These are phyloP conservation scores for Apis dorsata DNA, from an alignment of 1,140 invertebrate genomes.

Conservation along the genomic window DNA sequence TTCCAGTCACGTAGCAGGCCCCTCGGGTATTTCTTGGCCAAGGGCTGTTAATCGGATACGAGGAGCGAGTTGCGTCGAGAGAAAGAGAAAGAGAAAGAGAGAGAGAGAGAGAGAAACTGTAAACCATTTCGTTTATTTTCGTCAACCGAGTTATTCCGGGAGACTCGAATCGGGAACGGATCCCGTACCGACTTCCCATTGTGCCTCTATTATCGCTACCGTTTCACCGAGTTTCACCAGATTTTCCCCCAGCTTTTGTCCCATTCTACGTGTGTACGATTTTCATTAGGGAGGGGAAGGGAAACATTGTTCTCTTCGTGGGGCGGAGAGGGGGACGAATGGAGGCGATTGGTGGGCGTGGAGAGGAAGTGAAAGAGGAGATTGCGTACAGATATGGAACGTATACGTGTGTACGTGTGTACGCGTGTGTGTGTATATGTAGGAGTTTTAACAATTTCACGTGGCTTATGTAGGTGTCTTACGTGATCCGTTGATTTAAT, in stretches of 20 bases:
- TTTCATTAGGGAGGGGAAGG: no score
- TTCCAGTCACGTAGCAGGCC: neutral
- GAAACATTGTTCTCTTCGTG: no score
- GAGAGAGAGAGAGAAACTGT: neutral
- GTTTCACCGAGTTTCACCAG: neutral
- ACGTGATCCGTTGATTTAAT: no score
- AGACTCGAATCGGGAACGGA: constrained; percentile 11
- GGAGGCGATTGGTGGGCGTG: neutral
- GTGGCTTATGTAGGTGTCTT: no score
- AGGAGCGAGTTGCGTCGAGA: neutral
- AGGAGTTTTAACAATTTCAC: no score
- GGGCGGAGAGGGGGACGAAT: neutral
- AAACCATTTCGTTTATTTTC: constrained; percentile 27
- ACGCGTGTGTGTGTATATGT: no score
- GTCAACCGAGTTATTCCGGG: constrained; percentile 1
- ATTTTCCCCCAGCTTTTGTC: neutral
- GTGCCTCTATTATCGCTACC: neutral
- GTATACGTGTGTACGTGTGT: no score
- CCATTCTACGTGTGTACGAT: neutral
- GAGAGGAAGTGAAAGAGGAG: neutral
- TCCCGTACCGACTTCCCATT: neutral
- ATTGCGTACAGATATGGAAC: no score
- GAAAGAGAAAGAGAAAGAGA: no score
- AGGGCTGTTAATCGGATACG: constrained; percentile 21
- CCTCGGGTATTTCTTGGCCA: constrained; percentile 7